These are phyloP conservation scores for Metopolophium dirhodum DNA, from an alignment of 1,140 invertebrate genomes.

Conservation along the genomic window DNA sequence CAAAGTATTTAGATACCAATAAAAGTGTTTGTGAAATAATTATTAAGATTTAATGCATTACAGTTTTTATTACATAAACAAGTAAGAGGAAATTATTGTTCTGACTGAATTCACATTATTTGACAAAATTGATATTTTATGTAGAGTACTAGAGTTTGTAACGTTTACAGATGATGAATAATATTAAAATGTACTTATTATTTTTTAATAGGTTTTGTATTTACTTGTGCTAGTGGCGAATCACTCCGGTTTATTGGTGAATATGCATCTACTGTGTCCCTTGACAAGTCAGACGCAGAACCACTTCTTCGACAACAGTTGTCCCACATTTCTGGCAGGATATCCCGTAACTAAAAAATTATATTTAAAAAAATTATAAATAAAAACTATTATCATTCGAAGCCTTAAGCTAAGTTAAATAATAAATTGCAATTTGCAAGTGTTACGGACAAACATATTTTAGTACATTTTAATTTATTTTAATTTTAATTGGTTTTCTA, in stretches of 20 bases:
- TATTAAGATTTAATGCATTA: neutral
- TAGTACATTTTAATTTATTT: neutral
- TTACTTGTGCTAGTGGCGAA: constrained; percentile 36
- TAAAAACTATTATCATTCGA: neutral
- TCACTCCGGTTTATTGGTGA: constrained; percentile 53
- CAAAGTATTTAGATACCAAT: neutral
- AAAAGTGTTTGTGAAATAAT: neutral
- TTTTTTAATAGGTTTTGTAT: neutral
- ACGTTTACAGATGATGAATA: neutral
- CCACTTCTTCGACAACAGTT: constrained; percentile 45
- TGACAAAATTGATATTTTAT: neutral
- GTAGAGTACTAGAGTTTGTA: neutral
- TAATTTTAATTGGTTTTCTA: neutral
- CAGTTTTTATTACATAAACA: neutral
- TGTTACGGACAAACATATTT: neutral
- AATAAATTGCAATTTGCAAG: neutral
- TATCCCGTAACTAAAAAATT: neutral
- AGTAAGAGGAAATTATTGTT: neutral
- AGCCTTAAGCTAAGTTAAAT: neutral
- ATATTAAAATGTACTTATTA: neutral
- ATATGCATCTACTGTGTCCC: constrained; percentile 33
- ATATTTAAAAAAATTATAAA: neutral
- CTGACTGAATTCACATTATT: neutral
- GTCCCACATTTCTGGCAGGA: constrained; percentile 47
- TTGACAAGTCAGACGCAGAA: neutral